phyloP scores from a whole-genome alignment of 2,888 invertebrate species.

The Belgica antarctica region DNA sequence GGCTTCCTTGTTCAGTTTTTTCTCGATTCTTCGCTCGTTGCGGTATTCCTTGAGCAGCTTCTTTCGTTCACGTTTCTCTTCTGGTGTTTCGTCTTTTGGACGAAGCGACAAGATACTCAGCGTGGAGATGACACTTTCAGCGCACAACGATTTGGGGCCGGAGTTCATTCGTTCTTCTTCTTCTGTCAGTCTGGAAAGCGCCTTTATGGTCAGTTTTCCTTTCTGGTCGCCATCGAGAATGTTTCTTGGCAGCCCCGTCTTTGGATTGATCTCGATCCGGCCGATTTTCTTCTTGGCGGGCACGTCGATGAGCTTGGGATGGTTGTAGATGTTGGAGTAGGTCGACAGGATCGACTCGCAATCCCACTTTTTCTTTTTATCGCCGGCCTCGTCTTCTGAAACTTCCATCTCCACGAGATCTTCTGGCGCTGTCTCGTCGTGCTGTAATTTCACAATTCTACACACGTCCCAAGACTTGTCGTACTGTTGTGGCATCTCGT shows the following conservation, averaged over 20 bases:
- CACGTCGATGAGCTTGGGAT: conserved; percentile 82
- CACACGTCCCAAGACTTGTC: conserved; percentile 60
- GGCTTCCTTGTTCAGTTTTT: conserved; percentile 75
- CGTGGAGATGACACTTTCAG: conserved; percentile 66
- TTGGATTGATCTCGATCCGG: conserved; percentile 69
- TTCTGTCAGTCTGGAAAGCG: conserved; percentile 65
- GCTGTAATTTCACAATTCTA: conserved; percentile 50
- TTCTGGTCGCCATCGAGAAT: conserved; percentile 59
- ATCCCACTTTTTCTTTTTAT: conserved; percentile 71
- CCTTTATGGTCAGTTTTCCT: conserved; percentile 67
- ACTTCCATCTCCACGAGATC: conserved; percentile 62
- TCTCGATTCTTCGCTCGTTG: conserved; percentile 74
- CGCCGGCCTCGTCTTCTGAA: conserved; percentile 59
- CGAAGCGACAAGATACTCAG: conserved; percentile 68
- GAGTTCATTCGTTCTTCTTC: conserved; percentile 50
- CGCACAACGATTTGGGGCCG: conserved; percentile 61
- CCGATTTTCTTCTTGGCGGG: conserved; percentile 59
- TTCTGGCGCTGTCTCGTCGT: conserved; percentile 57
- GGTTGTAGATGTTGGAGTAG: conserved; percentile 88
- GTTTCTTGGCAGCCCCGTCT: conserved; percentile 73
- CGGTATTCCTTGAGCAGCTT: conserved; percentile 74
- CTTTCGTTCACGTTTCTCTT: conserved; percentile 76
- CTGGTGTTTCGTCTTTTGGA: conserved; percentile 73
- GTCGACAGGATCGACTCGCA: conserved; percentile 89
- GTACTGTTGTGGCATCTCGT: conserved; percentile 58